Conservation (phyloP, 2,888 invertebrate species). For the Apamea sordens region DNA sequence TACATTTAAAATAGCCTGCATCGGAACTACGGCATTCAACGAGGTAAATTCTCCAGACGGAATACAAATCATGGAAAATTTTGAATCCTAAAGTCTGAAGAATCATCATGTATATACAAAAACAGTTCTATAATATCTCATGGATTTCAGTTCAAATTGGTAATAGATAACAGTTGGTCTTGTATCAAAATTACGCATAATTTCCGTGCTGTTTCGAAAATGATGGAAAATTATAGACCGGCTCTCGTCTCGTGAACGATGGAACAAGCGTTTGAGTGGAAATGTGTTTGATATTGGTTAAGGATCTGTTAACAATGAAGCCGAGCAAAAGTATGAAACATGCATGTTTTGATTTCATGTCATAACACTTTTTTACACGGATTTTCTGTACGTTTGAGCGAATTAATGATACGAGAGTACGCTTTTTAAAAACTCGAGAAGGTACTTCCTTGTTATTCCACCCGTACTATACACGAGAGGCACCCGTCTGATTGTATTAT, state of each 20-base stretch:
- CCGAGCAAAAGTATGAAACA: slow-evolving; percentile 33
- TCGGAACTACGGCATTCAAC: slow-evolving; percentile 84
- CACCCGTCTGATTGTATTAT: slow-evolving; percentile 84
- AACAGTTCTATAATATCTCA: slow-evolving; percentile 49
- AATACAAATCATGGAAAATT: slow-evolving; percentile 89
- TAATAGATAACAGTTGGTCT: slow-evolving; percentile 44
- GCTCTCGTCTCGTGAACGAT: slow-evolving; percentile 24
- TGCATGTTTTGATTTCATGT: slow-evolving; percentile 10
- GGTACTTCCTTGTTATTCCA: slow-evolving; percentile 73
- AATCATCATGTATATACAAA: slow-evolving; percentile 77
- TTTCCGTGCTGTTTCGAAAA: slow-evolving; percentile 42
- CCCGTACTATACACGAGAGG: slow-evolving; percentile 73
- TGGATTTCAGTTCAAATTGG: slow-evolving; percentile 46
- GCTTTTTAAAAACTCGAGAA: slow-evolving; percentile 29
- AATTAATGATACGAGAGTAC: slow-evolving; percentile 26
- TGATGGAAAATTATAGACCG: slow-evolving; percentile 37
- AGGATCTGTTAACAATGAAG: slow-evolving; percentile 26
- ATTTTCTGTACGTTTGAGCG: slow-evolving; percentile 19
- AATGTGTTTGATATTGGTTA: slow-evolving; percentile 34
- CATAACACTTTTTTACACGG: slow-evolving; percentile 22
- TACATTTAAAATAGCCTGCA: slow-evolving; percentile 89
- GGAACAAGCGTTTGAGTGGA: slow-evolving; percentile 36
- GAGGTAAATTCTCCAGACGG: slow-evolving; percentile 86
- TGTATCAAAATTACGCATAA: slow-evolving; percentile 39
- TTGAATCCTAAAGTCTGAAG: slow-evolving; percentile 76